phyloP scores from a whole-genome alignment of 2,113 vertebrate genomes.

The Asarcornis scutulata region DNA sequence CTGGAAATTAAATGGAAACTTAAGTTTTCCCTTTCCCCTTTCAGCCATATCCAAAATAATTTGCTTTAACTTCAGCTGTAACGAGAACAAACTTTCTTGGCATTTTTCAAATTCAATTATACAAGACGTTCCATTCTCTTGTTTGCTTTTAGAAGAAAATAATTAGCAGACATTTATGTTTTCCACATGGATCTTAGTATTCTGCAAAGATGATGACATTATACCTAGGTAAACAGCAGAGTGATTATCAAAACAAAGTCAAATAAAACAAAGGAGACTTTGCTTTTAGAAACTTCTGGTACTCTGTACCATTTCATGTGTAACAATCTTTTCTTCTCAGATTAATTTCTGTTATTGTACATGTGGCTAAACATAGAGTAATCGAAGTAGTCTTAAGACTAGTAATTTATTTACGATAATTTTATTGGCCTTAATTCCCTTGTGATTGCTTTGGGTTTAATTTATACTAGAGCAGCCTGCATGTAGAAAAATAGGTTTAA shows the following conservation, averaged over 20 bases:
- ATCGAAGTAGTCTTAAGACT: background rate
- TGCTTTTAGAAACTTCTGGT: conserved; percentile 30
- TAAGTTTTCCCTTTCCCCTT: background rate
- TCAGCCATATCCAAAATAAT: conserved; percentile 4
- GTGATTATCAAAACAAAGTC: conserved; percentile 59
- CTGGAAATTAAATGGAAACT: conserved; percentile 25
- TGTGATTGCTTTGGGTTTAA: conserved; percentile 47
- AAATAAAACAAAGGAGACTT: conserved; percentile 49
- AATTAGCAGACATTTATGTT: conserved; percentile 69
- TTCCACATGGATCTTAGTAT: conserved; percentile 61
- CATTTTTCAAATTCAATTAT: conserved; percentile 70
- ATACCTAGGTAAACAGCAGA: conserved; percentile 59
- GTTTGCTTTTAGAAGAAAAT: conserved; percentile 69
- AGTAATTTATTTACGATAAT: conserved; percentile 38
- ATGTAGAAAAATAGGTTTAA: conserved; percentile 59
- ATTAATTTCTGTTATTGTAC: conserved; percentile 22
- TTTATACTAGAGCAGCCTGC: conserved; percentile 15
- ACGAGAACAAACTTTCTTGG: conserved; percentile 37
- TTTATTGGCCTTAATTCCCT: conserved; percentile 54
- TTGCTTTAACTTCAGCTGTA: conserved; percentile 40
- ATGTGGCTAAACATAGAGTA: background rate
- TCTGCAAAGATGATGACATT: conserved; percentile 62
- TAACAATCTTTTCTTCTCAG: conserved; percentile 33
- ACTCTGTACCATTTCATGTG: background rate
- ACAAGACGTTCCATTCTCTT: conserved; percentile 52